Evolutionary conservation across 53 echinoderm and acorn worm species (phyloP), one percentile per base, ranked within the genome.

Genomic region (Patiria pectinifera): DNA sequence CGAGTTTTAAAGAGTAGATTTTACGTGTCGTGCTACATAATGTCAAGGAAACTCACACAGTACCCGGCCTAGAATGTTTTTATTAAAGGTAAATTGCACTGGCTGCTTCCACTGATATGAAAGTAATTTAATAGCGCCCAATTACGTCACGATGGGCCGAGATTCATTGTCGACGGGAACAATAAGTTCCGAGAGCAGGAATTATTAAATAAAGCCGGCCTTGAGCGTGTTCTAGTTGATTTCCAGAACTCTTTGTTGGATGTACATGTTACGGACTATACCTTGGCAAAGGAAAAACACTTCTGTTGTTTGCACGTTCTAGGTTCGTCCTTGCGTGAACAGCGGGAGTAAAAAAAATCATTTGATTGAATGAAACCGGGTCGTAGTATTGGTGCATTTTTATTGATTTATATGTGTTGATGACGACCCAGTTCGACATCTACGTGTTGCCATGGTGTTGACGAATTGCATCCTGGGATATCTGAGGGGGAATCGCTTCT

Each of bases 291-390:
- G 15, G 16, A 15, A 11, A 15, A 24, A 5, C 19, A 66, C 14
- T 23, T 10, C 35, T 35, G 35, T 74, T n/a, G 9, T 74, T 21
- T 3, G 6, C 80, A 79, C 80, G 47, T 46, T 85, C 25, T 45
- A 9, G 48, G 72, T n/a, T 6, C 48, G 86, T 21, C 86, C 86
- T 86, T 74, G 86, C 49, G 72, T 75, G 49, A 48, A n/a, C 48
- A n/a, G 45, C 86, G 58, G 4, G 48, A 49, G 24, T 3, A 74
- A 74, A 15, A 45, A 5, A 43, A 85, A 85, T 85, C 85, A 35
- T 69, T 71, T 75, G n/a, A 75, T 86, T 43, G 25, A 71, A 86
- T 49, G 86, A 49, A 75, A 86, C 75, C 53, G 49, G 86, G 86
- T 86, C 72, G 69, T 48, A 86, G 48, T 12, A 86, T 86, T 75